A percentile compares a stretch with the other conserved stretches of the same genome.
These are phyloP conservation scores for Galbula dea DNA, from an alignment of 2,113 vertebrate species.

Conservation along the genomic window DNA sequence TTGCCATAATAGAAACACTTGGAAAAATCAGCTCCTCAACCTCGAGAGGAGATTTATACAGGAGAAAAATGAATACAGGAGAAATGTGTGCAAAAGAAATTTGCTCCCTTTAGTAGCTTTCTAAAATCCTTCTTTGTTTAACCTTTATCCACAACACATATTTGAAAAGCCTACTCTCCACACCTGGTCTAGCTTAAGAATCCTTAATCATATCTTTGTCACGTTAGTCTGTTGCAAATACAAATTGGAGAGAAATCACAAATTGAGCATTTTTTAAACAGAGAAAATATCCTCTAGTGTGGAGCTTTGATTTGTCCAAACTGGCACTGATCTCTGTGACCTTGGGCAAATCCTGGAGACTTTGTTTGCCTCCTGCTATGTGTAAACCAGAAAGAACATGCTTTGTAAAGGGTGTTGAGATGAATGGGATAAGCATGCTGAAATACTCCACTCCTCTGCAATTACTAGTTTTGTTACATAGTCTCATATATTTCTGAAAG, in stretches of 20 bases:
- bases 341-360: background rate
- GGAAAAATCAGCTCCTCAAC: background rate
- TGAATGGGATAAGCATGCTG: background rate
- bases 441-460: background rate
- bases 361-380: background rate
- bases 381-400: background rate
- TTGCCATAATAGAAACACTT: background rate
- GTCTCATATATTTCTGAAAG: background rate
- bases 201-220: background rate
- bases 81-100: background rate
- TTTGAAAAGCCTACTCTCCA: background rate
- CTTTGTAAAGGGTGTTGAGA: background rate
- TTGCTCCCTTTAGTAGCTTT: background rate
- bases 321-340: background rate
- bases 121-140: background rate
- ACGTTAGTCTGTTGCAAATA: background rate
- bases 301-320: background rate
- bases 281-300: background rate
- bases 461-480: background rate
- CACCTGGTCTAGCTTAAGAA: background rate
- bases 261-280: background rate
- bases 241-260: background rate
- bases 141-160: background rate
- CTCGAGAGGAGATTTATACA: background rate
- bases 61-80: background rate